Evolutionary conservation across 1,140 invertebrate genomes (phyloP).

Genomic region (Vanessa atalanta): DNA sequence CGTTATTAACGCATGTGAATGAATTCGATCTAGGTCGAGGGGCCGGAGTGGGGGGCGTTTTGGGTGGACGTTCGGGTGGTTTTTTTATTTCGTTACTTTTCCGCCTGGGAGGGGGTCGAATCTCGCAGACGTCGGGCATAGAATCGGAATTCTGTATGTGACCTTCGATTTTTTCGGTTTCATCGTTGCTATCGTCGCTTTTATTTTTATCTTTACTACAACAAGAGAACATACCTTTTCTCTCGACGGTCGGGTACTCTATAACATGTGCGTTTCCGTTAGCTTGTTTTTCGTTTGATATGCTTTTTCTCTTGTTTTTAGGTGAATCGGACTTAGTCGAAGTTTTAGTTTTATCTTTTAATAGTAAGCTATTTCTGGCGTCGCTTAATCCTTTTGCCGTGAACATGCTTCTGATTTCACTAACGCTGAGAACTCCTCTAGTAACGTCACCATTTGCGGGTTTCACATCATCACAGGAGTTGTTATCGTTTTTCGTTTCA

Average conservation of each 20-base stretch:
- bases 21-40: constrained; percentile 81
- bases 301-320: constrained; percentile 76
- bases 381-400: constrained; percentile 76
- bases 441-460: constrained; percentile 72
- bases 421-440: constrained; percentile 76
- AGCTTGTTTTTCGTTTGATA: constrained; percentile 60
- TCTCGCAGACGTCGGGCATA: constrained; percentile 74
- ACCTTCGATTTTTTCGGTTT: constrained; percentile 61
- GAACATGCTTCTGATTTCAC: constrained; percentile 80
- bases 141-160: constrained; percentile 68
- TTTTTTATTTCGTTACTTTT: constrained; percentile 78
- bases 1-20: constrained; percentile 75
- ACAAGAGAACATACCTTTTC: constrained; percentile 85
- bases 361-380: constrained; percentile 77
- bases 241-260: constrained; percentile 85
- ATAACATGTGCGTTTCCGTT: constrained; percentile 81
- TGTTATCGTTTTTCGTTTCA: constrained; percentile 50
- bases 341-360: constrained; percentile 75
- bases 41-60: constrained; percentile 79
- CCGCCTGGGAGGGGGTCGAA: constrained; percentile 82
- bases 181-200: constrained; percentile 68
- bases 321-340: constrained; percentile 73
- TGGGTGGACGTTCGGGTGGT: constrained; percentile 83
- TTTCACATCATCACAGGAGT: constrained; percentile 47
- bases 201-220: constrained; percentile 83